phyloP scores from a whole-genome alignment of 2,888 invertebrate species.

The Tinea pellionella region DNA sequence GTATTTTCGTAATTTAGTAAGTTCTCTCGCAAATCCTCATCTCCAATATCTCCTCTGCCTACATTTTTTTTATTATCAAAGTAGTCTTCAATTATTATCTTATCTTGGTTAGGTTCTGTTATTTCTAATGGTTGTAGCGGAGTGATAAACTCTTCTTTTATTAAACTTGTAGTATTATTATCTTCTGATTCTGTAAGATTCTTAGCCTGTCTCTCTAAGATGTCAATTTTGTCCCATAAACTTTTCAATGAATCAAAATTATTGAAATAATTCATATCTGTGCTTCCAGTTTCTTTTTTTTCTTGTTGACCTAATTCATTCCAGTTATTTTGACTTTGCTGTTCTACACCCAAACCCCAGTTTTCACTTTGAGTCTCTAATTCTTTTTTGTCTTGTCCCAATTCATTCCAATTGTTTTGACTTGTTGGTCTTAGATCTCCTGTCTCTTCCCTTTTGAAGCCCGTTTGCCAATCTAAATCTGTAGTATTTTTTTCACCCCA shows the following conservation, averaged over 20 bases:
- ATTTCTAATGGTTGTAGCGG: not conserved
- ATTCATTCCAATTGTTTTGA: conserved; percentile 10
- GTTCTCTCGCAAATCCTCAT: conserved; percentile 22
- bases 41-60: conserved; percentile 36
- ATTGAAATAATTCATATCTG: not conserved
- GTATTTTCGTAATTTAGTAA: not conserved
- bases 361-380: conserved; percentile 12
- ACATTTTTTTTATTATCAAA: conserved; percentile 19
- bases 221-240: conserved; percentile 22
- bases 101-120: not conserved
- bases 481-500: not conserved
- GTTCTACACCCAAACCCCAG: conserved; percentile 20
- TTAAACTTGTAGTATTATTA: not conserved
- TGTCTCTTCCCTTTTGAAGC: conserved; percentile 19
- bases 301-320: conserved; percentile 27
- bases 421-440: conserved; percentile 18
- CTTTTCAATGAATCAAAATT: conserved; percentile 16
- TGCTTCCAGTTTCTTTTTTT: not conserved
- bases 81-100: not conserved
- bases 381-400: conserved; percentile 18
- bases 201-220: conserved; percentile 13
- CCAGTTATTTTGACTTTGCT: conserved; percentile 25
- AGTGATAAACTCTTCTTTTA: no score
- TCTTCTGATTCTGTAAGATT: not conserved
- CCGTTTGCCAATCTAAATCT: conserved; percentile 10